A percentile compares a stretch with the other conserved stretches of the same genome.
phyloP scores from a whole-genome alignment of 2,888 invertebrate species.

The Meta bourneti region DNA sequence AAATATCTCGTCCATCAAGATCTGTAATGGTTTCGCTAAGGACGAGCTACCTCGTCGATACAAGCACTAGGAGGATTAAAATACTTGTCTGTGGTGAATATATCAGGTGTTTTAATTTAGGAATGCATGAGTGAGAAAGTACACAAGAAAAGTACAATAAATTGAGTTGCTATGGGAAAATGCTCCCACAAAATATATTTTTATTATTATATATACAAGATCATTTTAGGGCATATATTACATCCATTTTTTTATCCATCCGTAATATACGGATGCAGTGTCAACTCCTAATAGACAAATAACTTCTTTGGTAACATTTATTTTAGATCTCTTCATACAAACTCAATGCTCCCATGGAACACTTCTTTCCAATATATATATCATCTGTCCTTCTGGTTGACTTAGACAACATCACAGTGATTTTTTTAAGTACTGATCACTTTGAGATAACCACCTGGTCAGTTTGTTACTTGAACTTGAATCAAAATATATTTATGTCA shows the following conservation, averaged over 20 bases:
- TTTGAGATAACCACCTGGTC: too few species aligned
- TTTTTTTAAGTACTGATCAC: background rate
- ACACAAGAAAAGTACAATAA: background rate
- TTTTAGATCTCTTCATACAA: conserved; percentile 34
- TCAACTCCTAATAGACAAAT: conserved; percentile 62
- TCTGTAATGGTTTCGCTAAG: too few species aligned
- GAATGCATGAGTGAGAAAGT: background rate
- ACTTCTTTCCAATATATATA: conserved; percentile 3
- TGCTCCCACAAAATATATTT: conserved; percentile 74
- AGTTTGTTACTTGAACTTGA: too few species aligned
- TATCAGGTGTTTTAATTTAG: background rate
- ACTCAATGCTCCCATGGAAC: conserved; percentile 49
- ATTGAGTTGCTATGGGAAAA: conserved; percentile 52
- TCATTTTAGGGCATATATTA: conserved; percentile 52
- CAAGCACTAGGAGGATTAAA: too few species aligned
- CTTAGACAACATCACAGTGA: conserved; percentile 57
- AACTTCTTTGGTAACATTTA: conserved; percentile 51
- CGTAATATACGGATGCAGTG: conserved; percentile 68
- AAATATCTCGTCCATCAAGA: too few species aligned
- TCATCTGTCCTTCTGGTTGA: background rate
- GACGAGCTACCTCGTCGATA: too few species aligned
- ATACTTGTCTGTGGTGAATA: too few species aligned
- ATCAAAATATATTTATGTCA: too few species aligned
- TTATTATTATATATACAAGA: conserved; percentile 62
- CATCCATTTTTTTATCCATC: conserved; percentile 43